Conservation (phyloP, 64 coral and sea anemone genomes). For the Trachythela sp. region DNA sequence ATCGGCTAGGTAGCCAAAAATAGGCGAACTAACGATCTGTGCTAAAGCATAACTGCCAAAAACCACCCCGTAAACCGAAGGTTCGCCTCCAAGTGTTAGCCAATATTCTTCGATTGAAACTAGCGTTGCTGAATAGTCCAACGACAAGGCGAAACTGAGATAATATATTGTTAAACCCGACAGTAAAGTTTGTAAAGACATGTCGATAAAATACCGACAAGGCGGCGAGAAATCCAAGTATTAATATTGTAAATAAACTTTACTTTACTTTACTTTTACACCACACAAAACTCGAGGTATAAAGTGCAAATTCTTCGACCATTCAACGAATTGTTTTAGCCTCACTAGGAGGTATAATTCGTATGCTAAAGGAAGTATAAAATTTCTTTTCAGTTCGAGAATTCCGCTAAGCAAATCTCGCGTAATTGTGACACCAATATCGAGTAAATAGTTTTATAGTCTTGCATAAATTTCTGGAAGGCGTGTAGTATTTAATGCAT, state of each 20-base stretch:
- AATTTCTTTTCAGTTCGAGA: not conserved
- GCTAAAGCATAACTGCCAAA: conserved; percentile 83
- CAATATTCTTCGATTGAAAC: conserved; percentile 73
- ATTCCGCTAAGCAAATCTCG: not conserved
- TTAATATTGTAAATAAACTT: not conserved
- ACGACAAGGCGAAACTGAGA: conserved; percentile 84
- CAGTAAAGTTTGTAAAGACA: not conserved
- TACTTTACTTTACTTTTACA: not conserved
- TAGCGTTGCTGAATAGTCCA: conserved; percentile 81
- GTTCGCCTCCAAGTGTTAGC: conserved; percentile 52
- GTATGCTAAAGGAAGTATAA: not conserved
- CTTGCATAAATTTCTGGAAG: not conserved
- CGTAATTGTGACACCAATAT: not conserved
- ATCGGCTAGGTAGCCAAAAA: conserved; percentile 82
- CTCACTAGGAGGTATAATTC: not conserved
- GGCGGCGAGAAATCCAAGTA: not conserved
- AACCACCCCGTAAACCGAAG: conserved; percentile 64
- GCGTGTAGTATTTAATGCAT: not conserved
- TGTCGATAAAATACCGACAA: not conserved
- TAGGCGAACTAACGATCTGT: conserved; percentile 68
- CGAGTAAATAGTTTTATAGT: not conserved
- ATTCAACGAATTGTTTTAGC: not conserved
- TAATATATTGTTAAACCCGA: conserved; percentile 59
- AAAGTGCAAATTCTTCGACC: not conserved
- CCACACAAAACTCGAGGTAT: not conserved